These are phyloP conservation scores for Metaphire vulgaris DNA, from an alignment of 1,140 invertebrate genomes.

Conservation along the genomic window DNA sequence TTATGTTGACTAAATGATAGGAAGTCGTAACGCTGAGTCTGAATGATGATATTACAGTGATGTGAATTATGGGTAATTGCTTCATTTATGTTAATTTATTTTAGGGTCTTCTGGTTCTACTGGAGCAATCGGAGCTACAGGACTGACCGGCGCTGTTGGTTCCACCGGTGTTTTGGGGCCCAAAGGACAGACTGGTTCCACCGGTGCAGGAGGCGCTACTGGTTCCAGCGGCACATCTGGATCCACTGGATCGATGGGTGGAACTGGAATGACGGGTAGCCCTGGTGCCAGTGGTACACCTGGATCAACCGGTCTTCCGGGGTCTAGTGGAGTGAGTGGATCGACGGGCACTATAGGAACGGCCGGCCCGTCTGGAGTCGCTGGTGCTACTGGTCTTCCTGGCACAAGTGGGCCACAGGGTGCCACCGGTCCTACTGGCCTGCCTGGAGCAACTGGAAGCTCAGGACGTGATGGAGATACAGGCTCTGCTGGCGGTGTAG, in stretches of 20 bases:
- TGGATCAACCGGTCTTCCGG: background rate
- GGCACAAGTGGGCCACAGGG: slow-evolving; percentile 15
- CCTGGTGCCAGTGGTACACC: background rate
- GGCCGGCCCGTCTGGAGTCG: background rate
- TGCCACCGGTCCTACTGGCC: background rate
- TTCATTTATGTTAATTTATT: background rate
- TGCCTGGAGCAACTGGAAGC: background rate
- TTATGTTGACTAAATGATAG: too few relatives aligned
- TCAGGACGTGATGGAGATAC: background rate
- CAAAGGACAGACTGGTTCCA: background rate
- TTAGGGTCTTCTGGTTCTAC: background rate
- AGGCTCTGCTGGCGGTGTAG: background rate
- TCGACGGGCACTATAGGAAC: background rate
- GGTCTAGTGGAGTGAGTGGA: background rate
- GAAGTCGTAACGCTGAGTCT: too few relatives aligned
- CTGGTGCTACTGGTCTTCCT: background rate
- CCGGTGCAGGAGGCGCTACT: background rate
- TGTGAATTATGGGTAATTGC: background rate
- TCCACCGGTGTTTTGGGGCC: background rate
- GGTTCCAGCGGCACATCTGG: background rate
- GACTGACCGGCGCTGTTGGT: background rate
- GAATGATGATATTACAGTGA: background rate
- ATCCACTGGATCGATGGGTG: slow-evolving; percentile 1
- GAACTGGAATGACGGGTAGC: slow-evolving; percentile 3
- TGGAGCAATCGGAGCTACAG: slow-evolving; percentile 12